Evolutionary conservation across 2,113 vertebrate genomes (phyloP).

Genomic region (Stigmatopora argus): DNA sequence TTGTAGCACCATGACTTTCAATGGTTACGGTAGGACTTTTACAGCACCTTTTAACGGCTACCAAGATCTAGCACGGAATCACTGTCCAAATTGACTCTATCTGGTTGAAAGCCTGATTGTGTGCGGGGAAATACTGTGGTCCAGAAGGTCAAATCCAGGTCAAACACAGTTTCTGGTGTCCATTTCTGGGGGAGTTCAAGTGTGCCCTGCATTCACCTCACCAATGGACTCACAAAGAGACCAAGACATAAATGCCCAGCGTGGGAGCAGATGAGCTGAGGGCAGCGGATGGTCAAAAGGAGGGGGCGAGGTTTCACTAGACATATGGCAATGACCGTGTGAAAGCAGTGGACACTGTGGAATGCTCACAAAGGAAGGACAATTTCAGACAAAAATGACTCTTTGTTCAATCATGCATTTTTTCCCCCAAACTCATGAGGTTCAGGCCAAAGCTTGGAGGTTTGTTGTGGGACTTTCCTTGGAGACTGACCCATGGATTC

Average conservation of each 20-base stretch:
- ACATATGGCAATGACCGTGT: conserved; percentile 47
- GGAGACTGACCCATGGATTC: conserved; percentile 7
- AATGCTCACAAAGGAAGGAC: neutral
- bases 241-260: conserved; percentile 42
- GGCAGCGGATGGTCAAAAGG: conserved; percentile 37
- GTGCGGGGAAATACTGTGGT: conserved; percentile 13
- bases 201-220: conserved; percentile 46
- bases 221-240: conserved; percentile 41
- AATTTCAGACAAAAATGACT: neutral
- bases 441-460: conserved; percentile 16
- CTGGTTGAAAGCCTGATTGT: neutral
- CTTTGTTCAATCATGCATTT: neutral
- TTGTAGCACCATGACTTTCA: conserved; percentile 41
- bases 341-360: conserved; percentile 16
- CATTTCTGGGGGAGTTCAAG: conserved; percentile 59
- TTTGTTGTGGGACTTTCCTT: conserved; percentile 15
- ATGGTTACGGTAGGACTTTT: conserved; percentile 57
- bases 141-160: conserved; percentile 49
- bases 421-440: neutral
- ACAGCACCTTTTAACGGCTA: conserved; percentile 45
- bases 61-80: conserved; percentile 18
- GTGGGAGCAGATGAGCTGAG: conserved; percentile 16
- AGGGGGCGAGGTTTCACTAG: conserved; percentile 13
- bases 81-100: conserved; percentile 21
- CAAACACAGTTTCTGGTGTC: conserved; percentile 36